Percentiles rank a stretch among this genome's conserved stretches.
phyloP scores from a whole-genome alignment of 2,888 invertebrate species.

The Hypena proboscidalis region DNA sequence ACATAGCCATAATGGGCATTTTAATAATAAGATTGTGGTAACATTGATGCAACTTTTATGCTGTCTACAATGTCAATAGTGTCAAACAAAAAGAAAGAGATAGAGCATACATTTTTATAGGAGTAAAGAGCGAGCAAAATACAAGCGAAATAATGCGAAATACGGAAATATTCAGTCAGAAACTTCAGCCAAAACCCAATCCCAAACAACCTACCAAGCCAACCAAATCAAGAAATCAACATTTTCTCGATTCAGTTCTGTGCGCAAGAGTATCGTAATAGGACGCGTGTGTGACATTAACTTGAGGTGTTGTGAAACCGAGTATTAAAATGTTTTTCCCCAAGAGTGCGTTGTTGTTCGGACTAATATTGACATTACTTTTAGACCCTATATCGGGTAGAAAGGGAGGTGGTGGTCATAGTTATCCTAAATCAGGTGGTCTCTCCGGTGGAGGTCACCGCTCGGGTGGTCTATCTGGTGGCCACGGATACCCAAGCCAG shows the following conservation, averaged over 20 bases:
- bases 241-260: constrained; percentile 38
- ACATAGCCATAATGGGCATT: too few species aligned
- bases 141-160: too few species aligned
- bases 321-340: constrained; percentile 51
- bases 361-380: constrained; percentile 50
- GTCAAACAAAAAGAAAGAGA: too few species aligned
- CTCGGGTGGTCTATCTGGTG: constrained; percentile 49
- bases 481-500: constrained; percentile 52
- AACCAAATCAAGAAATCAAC: not conserved
- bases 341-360: constrained; percentile 58
- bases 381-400: constrained; percentile 50
- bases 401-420: constrained; percentile 50
- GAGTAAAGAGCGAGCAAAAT: too few species aligned
- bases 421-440: constrained; percentile 59
- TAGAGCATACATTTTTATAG: too few species aligned
- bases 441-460: constrained; percentile 46
- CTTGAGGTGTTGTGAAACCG: constrained; percentile 28
- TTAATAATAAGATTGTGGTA: too few species aligned
- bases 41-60: too few species aligned
- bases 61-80: too few species aligned
- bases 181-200: too few species aligned
- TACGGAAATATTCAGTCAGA: too few species aligned
- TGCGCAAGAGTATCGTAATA: constrained; percentile 51
- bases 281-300: constrained; percentile 37
- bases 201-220: too few species aligned